phyloP scores from a whole-genome alignment of 2,888 invertebrate genomes.

The Imbricaverruca yamaguchii region DNA sequence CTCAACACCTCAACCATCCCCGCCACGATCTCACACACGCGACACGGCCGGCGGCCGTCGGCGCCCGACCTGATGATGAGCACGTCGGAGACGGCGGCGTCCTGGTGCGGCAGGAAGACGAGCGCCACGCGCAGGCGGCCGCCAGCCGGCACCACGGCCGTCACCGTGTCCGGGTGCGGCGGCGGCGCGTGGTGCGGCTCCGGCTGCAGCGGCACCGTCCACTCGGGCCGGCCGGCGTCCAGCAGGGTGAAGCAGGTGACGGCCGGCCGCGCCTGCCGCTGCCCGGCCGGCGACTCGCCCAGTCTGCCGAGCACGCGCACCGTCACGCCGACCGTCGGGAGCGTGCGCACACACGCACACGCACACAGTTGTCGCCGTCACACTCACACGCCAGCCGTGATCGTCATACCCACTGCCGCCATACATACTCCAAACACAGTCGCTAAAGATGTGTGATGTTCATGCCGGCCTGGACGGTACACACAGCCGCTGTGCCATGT shows the following conservation, averaged over 20 bases:
- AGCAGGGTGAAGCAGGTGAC: constrained; percentile 8
- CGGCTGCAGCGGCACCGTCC: neutral
- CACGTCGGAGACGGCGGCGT: constrained; percentile 70
- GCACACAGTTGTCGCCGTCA: too few species aligned
- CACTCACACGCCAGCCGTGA: too few species aligned
- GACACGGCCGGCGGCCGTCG: neutral
- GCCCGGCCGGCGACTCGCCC: neutral
- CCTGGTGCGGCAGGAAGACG: constrained; percentile 67
- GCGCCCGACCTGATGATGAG: constrained; percentile 45
- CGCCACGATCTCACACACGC: too few species aligned
- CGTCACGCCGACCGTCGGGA: too few species aligned
- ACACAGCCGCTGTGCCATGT: too few species aligned
- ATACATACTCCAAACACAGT: too few species aligned
- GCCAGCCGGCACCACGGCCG: constrained; percentile 58
- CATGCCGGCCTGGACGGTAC: too few species aligned
- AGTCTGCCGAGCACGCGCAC: neutral
- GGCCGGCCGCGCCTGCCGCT: neutral
- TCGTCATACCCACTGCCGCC: too few species aligned
- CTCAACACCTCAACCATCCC: too few species aligned
- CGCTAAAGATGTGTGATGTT: too few species aligned
- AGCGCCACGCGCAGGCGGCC: constrained; percentile 69
- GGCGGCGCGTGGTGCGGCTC: constrained; percentile 27
- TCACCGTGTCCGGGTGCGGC: constrained; percentile 48
- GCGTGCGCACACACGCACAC: too few species aligned
- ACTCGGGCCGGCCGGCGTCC: neutral